phyloP scores from a whole-genome alignment of 1,140 invertebrate species.

The Pachypeltis micranthus region DNA sequence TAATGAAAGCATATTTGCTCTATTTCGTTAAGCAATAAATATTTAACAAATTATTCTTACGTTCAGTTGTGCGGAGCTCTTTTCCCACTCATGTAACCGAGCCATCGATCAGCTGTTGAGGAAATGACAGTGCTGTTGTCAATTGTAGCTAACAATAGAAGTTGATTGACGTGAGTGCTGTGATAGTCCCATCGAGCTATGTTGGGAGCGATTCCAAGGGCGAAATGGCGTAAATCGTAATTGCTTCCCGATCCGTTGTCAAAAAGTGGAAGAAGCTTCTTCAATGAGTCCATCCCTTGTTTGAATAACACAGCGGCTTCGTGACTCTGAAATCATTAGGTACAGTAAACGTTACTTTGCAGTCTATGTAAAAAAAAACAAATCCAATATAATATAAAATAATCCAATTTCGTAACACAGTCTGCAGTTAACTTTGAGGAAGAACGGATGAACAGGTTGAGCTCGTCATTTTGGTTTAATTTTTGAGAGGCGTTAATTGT shows the following conservation, averaged over 20 bases:
- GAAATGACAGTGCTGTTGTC: slow-evolving; percentile 73
- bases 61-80: slow-evolving; percentile 77
- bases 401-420: no score
- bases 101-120: slow-evolving; percentile 83
- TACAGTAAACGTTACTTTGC: not conserved
- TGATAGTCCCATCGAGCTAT: slow-evolving; percentile 94
- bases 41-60: not conserved
- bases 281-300: slow-evolving; percentile 78
- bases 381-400: no score
- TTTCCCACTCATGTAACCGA: slow-evolving; percentile 91
- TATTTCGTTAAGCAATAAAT: no score
- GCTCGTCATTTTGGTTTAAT: no score
- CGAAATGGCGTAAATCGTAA: slow-evolving; percentile 91
- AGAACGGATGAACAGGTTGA: no score
- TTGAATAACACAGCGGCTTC: slow-evolving; percentile 67
- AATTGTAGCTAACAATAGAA: slow-evolving; percentile 78
- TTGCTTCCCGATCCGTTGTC: slow-evolving; percentile 91
- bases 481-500: no score
- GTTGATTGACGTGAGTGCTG: slow-evolving; percentile 92
- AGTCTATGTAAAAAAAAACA: no score
- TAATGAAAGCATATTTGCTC: no score
- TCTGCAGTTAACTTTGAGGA: no score
- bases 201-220: slow-evolving; percentile 80
- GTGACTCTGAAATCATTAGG: slow-evolving; percentile 35
- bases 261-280: slow-evolving; percentile 78